phyloP scores from a whole-genome alignment of 2,113 vertebrate species.

The Lasiurus borealis region DNA sequence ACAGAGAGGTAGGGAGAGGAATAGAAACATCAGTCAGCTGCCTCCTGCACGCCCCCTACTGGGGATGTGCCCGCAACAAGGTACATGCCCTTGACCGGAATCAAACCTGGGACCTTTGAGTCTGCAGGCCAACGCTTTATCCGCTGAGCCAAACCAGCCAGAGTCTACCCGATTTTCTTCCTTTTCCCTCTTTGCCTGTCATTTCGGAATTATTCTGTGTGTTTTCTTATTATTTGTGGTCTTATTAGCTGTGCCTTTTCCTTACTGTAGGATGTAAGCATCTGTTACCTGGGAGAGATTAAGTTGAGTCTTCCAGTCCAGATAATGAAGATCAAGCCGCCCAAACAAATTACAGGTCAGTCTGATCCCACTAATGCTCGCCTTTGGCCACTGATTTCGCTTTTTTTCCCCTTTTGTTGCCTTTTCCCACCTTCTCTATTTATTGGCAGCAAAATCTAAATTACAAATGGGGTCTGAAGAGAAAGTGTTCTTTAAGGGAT shows the following conservation, averaged over 20 bases:
- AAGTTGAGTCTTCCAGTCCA: slow-evolving; percentile 85
- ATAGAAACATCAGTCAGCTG: no score
- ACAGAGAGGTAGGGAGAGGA: no score
- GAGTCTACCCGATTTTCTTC: background rate
- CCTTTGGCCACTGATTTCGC: background rate
- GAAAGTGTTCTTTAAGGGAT: background rate
- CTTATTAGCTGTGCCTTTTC: background rate
- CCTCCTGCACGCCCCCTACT: no score
- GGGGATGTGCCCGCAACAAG: no score
- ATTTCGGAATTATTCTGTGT: background rate
- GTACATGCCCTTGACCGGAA: no score
- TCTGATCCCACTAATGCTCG: background rate
- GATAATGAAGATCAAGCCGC: slow-evolving; percentile 89
- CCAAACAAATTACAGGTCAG: slow-evolving; percentile 88
- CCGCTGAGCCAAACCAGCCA: no score
- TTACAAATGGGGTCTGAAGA: background rate
- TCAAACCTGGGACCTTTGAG: no score
- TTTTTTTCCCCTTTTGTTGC: background rate
- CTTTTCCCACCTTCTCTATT: background rate
- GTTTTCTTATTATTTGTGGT: background rate
- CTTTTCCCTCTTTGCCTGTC: background rate
- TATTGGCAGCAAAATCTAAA: background rate
- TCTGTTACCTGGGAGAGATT: slow-evolving; percentile 70
- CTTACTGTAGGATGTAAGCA: slow-evolving; percentile 75
- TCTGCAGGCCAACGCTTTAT: background rate